Evolutionary conservation across 2,113 vertebrate species (phyloP).

Genomic region (Naja naja): DNA sequence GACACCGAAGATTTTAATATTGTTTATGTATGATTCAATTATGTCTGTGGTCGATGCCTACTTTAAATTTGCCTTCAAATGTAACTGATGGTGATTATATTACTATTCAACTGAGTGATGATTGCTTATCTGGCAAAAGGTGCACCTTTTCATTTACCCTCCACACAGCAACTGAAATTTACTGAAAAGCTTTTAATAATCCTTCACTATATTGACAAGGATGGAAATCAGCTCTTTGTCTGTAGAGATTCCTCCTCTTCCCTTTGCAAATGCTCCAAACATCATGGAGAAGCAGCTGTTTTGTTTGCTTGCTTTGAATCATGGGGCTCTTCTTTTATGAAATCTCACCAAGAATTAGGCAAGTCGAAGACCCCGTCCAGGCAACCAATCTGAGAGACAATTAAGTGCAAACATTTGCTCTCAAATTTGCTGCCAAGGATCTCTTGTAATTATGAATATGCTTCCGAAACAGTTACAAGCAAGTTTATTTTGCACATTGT

Average conservation of each 20-base stretch:
- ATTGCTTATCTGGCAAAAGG: not conserved
- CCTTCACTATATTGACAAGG: not conserved
- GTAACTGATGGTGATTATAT: constrained; percentile 6
- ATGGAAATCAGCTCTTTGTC: not conserved
- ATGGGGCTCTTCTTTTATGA: not conserved
- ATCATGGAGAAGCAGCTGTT: not conserved
- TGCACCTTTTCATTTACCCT: not conserved
- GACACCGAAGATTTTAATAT: not conserved
- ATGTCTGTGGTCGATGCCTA: not conserved
- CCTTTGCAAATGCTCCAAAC: not conserved
- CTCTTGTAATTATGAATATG: not conserved
- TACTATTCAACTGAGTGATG: not conserved
- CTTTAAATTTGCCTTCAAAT: constrained; percentile 12
- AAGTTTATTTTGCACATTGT: not conserved
- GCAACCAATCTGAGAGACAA: not conserved
- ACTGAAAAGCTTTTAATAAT: not conserved
- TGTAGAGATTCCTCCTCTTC: not conserved
- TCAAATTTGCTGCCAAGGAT: not conserved
- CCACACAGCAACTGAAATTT: not conserved
- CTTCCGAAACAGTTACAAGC: not conserved
- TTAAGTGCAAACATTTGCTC: not conserved
- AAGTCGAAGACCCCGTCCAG: not conserved
- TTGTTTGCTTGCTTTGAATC: not conserved
- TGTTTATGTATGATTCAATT: constrained; percentile 13
- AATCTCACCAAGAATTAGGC: not conserved